phyloP scores from a whole-genome alignment of 2,888 invertebrate species.

The Drosophila robusta region DNA sequence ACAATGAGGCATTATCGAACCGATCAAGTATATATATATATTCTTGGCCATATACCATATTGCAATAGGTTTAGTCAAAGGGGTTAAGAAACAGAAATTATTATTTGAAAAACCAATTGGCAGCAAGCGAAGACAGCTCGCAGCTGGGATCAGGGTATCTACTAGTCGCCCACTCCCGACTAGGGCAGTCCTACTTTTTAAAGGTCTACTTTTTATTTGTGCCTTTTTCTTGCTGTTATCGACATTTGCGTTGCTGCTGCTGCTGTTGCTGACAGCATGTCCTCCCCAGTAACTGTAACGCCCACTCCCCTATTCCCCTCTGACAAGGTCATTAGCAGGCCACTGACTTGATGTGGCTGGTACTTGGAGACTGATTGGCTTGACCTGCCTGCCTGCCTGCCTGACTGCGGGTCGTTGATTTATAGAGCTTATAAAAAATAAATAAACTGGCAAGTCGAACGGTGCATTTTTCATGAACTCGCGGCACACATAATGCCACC shows the following conservation, averaged over 20 bases:
- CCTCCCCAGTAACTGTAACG: neutral
- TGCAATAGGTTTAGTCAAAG: no score
- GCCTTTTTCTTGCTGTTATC: slow-evolving; percentile 11
- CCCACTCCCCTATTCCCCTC: no score
- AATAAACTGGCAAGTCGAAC: slow-evolving; percentile 1
- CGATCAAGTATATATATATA: no score
- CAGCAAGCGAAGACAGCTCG: no score
- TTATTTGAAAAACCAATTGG: no score
- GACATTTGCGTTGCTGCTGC: slow-evolving; percentile 2
- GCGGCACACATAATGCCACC: no score
- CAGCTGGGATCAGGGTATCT: no score
- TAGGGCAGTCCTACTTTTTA: no score
- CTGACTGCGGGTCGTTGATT: slow-evolving; percentile 46
- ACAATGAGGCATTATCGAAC: no score
- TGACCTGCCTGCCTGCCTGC: slow-evolving; percentile 15
- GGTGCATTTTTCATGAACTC: slow-evolving; percentile 18
- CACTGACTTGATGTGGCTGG: slow-evolving; percentile 48
- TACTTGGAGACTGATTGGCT: slow-evolving; percentile 44
- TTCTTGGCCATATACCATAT: no score
- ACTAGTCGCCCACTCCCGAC: no score
- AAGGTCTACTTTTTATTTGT: neutral
- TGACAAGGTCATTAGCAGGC: slow-evolving; percentile 51
- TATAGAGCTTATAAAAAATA: slow-evolving; percentile 25
- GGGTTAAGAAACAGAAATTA: no score
- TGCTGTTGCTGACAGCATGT: slow-evolving; percentile 6